Percentiles rank a stretch among this genome's conserved stretches.
Evolutionary conservation across 1,140 invertebrate genomes (phyloP).

Genomic region (Bombus breviceps): DNA sequence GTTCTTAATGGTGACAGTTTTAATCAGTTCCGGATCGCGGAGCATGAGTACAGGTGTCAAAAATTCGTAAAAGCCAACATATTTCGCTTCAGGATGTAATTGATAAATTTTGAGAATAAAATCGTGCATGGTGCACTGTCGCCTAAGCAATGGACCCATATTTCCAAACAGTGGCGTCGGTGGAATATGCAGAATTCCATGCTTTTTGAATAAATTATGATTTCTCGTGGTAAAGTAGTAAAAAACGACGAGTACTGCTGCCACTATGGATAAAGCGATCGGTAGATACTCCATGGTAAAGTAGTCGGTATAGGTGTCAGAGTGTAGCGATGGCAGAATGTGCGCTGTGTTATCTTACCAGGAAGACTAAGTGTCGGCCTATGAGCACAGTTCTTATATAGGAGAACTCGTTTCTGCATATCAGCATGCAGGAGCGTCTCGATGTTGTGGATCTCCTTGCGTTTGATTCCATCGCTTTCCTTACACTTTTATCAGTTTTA

Average conservation of each 20-base stretch:
- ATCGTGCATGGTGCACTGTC: neutral
- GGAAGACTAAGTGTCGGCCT: rapidly evolving
- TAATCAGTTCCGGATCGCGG: conserved; percentile 76
- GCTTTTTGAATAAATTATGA: conserved; percentile 15
- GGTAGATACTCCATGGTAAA: neutral
- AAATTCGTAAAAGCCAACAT: conserved; percentile 69
- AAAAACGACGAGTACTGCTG: neutral
- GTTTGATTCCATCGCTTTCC: too few species aligned
- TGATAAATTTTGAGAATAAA: conserved; percentile 18
- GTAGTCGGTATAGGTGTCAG: too few species aligned
- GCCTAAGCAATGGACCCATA: neutral
- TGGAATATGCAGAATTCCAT: conserved; percentile 13
- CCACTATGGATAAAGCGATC: neutral
- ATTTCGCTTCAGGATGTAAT: conserved; percentile 52
- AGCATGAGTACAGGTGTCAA: conserved; percentile 72
- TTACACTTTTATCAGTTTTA: too few species aligned
- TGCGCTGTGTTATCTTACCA: neutral
- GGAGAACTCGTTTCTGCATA: neutral
- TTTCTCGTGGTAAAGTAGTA: conserved; percentile 13
- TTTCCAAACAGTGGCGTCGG: conserved; percentile 64
- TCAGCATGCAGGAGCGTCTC: neutral
- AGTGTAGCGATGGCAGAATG: rapidly evolving
- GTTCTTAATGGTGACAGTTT: conserved; percentile 71
- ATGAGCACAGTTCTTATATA: too few species aligned
- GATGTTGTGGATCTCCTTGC: neutral